phyloP scores from a whole-genome alignment of 2,797 vertebrate species.

The Thamnophis elegans region DNA sequence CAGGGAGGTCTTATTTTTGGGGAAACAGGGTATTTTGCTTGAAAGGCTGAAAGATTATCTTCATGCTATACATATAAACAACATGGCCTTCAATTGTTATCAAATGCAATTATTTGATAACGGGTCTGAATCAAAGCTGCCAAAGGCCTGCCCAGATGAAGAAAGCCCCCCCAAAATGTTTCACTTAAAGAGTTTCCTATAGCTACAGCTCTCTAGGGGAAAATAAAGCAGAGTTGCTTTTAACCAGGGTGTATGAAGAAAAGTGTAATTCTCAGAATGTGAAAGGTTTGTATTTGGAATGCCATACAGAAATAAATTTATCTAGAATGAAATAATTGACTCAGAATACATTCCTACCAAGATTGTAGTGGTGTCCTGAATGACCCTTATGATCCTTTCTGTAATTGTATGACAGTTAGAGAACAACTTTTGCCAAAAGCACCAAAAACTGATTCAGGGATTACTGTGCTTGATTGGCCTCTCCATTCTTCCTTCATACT shows the following conservation, averaged over 20 bases:
- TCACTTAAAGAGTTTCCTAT: constrained; percentile 36
- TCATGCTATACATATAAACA: neutral
- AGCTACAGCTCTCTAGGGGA: constrained; percentile 8
- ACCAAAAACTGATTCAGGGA: too few relatives aligned
- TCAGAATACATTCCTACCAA: neutral
- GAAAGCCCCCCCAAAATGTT: constrained; percentile 24
- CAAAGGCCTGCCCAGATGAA: constrained; percentile 28
- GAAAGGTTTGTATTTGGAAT: constrained; percentile 9
- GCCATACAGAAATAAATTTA: constrained; percentile 27
- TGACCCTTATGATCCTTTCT: constrained; percentile 27
- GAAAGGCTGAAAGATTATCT: neutral
- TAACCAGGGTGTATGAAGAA: constrained; percentile 23
- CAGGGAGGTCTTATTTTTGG: too few relatives aligned
- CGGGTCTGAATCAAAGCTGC: constrained; percentile 21
- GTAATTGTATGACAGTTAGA: neutral
- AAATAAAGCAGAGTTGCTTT: constrained; percentile 43
- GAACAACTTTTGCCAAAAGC: too few relatives aligned
- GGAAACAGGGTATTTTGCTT: neutral
- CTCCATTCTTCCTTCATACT: too few relatives aligned
- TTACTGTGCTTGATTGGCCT: too few relatives aligned
- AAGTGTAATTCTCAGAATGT: neutral
- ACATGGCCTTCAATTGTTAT: neutral
- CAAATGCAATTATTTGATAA: neutral
- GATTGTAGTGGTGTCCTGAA: constrained; percentile 34
- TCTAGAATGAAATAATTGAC: neutral